A percentile compares a stretch with the other conserved stretches of the same genome.
Evolutionary conservation across 2,113 vertebrate genomes (phyloP).

Genomic region (Tragelaphus buxtoni): DNA sequence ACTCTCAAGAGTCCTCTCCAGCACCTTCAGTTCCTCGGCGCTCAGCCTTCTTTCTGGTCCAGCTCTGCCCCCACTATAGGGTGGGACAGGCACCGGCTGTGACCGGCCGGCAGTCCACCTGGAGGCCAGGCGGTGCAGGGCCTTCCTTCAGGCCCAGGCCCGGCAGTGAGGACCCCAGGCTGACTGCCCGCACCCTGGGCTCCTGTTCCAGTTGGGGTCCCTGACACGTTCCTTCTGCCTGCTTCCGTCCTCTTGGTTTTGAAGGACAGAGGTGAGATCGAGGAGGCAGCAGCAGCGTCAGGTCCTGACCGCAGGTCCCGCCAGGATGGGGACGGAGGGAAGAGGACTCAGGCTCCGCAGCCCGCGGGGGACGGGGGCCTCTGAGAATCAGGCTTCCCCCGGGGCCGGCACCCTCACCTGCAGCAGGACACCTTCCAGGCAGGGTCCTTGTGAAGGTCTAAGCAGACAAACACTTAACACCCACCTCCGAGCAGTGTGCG

Average conservation of each 20-base stretch:
- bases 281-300: accelerated
- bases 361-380: not conserved
- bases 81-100: not conserved
- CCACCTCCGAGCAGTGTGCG: accelerated
- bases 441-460: not conserved
- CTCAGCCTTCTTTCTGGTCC: not conserved
- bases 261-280: accelerated
- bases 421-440: not conserved
- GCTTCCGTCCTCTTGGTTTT: not conserved
- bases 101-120: not conserved
- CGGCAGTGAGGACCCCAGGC: not conserved
- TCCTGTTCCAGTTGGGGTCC: not conserved
- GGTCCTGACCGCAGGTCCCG: not conserved
- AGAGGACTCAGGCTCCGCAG: not conserved
- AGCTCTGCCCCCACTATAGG: not conserved
- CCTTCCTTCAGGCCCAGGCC: not conserved
- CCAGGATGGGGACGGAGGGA: not conserved
- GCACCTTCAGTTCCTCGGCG: not conserved
- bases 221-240: accelerated
- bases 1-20: not conserved
- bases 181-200: not conserved
- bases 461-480: not conserved
- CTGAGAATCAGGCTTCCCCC: not conserved
- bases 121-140: not conserved
- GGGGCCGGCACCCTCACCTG: not conserved